Conservation (phyloP, 1,140 invertebrate species). For the Trichogramma pretiosum region DNA sequence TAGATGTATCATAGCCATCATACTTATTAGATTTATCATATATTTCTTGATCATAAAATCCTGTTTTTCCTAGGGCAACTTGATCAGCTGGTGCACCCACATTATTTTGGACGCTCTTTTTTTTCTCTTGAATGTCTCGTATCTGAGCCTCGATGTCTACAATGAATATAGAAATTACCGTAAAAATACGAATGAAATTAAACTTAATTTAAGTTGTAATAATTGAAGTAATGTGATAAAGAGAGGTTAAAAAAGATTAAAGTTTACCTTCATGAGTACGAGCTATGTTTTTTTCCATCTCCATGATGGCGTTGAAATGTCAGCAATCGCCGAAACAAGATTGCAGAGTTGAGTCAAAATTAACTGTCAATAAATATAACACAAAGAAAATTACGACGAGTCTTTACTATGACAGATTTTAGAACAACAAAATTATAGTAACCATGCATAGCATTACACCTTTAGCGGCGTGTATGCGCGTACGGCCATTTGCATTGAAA, state of each 20-base stretch:
- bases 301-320: constrained; percentile 12
- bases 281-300: constrained; percentile 68
- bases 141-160: constrained; percentile 92
- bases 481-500: no score
- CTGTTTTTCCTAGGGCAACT: constrained; percentile 71
- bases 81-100: constrained; percentile 64
- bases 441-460: no score
- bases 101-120: constrained; percentile 59
- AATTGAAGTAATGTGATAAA: no score
- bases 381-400: no score
- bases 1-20: constrained; percentile 91
- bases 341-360: no score
- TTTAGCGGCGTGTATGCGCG: no score
- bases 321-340: no score
- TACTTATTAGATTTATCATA: constrained; percentile 81
- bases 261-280: constrained; percentile 67
- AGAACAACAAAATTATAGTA: no score
- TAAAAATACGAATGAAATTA: constrained; percentile 5
- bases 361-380: no score
- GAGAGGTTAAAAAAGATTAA: constrained; percentile 20
- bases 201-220: no score
- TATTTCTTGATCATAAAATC: constrained; percentile 87
- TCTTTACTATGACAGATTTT: no score
- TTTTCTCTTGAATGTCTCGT: constrained; percentile 78
- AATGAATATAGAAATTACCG: constrained; percentile 24